Evolutionary conservation across 2,888 invertebrate genomes (phyloP).

Genomic region (Machimus atricapillus): DNA sequence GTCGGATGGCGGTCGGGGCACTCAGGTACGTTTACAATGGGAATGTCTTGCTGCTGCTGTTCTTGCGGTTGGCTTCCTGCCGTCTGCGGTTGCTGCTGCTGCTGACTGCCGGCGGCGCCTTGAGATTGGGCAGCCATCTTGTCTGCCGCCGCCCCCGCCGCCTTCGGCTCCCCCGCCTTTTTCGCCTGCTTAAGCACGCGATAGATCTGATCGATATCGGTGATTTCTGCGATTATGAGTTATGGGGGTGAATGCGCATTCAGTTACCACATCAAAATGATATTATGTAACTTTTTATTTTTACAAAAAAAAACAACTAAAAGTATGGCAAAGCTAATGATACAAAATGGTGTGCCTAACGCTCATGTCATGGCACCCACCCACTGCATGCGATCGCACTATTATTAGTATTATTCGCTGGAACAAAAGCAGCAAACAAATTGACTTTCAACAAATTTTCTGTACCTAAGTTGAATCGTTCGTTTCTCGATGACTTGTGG

Average conservation of each 20-base stretch:
- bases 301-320: neutral
- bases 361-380: neutral
- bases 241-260: slow-evolving; percentile 24
- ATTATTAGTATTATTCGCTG: neutral
- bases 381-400: slow-evolving; percentile 1
- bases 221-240: slow-evolving; percentile 54
- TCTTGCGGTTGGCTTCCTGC: slow-evolving; percentile 17
- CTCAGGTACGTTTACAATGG: slow-evolving; percentile 60
- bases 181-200: slow-evolving; percentile 94
- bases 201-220: slow-evolving; percentile 89
- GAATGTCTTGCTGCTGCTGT: slow-evolving; percentile 55
- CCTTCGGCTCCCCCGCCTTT: slow-evolving; percentile 85
- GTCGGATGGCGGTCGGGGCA: slow-evolving; percentile 52
- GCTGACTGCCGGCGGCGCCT: slow-evolving; percentile 21
- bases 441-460: neutral
- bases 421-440: slow-evolving; percentile 29
- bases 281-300: neutral
- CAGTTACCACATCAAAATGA: neutral
- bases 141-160: neutral
- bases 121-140: slow-evolving; percentile 3
- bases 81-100: neutral
- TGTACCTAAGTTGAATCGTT: slow-evolving; percentile 47
- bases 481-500: slow-evolving; percentile 43
- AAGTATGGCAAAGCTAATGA: slow-evolving; percentile 1
- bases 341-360: neutral